Evolutionary conservation across 2,797 vertebrate species (phyloP), one percentile per base, ranked within the genome.

Genomic region (Channallabes apus): DNA sequence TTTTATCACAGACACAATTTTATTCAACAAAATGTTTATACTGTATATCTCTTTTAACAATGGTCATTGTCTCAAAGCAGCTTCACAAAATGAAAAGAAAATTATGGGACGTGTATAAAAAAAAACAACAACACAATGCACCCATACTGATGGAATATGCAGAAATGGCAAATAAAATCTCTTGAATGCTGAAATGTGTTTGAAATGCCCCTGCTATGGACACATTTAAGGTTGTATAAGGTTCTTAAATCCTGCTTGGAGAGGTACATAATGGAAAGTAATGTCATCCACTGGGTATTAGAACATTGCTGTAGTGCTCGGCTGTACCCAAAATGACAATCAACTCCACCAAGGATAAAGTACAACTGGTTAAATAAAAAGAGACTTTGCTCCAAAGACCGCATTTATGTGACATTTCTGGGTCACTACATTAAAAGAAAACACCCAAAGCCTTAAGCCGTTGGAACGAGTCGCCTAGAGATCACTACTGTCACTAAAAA

Each of bases 361-460:
- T 61, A 75, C 20, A 67, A 51, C 51, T 82, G 75, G 73, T 59
- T 82, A 71, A 80, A 56, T 27, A 5, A 61, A 22, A 5, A 58
- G 5, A n/a, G 68, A n/a, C 12, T 51, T 86, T 86, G 35, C 51
- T 88, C 38, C 58, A 82, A 54, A 65, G 58, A 65, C 54, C 41
- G 46, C 41, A 73, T 86, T 82, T 65, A 27, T n/a, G n/a, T 86
- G 75, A 72, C 85, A 79, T 79, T 80, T 86, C 75, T 86, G 76
- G 67, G 82, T 83, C 67, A 27, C 41, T 17, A 73, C 75, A 65
- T 73, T 65, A 79, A 64, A 80, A 12, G 38, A 4, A 82, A 58
- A 76, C 72, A 76, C 8, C 17, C 58, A 32, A 82, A 54, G 20
- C 64, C 29, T n/a, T 71, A 38, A 83, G 75, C 24, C 81, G 24